Percentiles rank a stretch among this genome's conserved stretches.
Conservation (phyloP, 2,888 invertebrate genomes). For the Octonoba sinensis region DNA sequence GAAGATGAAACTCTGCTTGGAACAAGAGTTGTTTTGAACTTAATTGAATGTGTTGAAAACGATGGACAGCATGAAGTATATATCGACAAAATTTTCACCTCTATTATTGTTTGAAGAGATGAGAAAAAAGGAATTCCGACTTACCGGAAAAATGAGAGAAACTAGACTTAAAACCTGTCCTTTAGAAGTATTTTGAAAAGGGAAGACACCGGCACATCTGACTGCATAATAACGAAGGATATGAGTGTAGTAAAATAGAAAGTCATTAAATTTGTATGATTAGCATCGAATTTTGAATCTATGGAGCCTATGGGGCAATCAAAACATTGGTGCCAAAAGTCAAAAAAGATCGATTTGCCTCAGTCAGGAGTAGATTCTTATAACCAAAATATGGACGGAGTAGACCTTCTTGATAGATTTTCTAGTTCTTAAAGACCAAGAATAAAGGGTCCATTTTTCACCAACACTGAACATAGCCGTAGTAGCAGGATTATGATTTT, state of each 20-base stretch:
- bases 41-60: too few relatives aligned
- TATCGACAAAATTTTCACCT: too few relatives aligned
- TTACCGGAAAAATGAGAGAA: too few relatives aligned
- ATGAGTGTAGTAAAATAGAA: constrained; percentile 1
- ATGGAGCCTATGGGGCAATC: background rate
- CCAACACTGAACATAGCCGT: constrained; percentile 7
- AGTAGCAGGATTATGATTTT: background rate
- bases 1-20: background rate
- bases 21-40: too few relatives aligned
- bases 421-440: background rate
- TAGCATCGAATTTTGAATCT: constrained; percentile 6
- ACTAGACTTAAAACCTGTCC: background rate
- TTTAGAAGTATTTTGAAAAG: background rate
- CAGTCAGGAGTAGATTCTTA: background rate
- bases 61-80: too few relatives aligned
- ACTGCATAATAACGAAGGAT: background rate
- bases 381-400: background rate
- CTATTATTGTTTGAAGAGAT: background rate
- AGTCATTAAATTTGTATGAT: background rate
- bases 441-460: constrained; percentile 9
- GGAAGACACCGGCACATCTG: constrained; percentile 1
- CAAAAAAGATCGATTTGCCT: constrained; percentile 8
- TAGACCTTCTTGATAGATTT: constrained; percentile 12
- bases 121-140: background rate
- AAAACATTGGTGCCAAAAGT: background rate